phyloP scores from a whole-genome alignment of 2,888 invertebrate species.

The Mechanitis mazaeus region DNA sequence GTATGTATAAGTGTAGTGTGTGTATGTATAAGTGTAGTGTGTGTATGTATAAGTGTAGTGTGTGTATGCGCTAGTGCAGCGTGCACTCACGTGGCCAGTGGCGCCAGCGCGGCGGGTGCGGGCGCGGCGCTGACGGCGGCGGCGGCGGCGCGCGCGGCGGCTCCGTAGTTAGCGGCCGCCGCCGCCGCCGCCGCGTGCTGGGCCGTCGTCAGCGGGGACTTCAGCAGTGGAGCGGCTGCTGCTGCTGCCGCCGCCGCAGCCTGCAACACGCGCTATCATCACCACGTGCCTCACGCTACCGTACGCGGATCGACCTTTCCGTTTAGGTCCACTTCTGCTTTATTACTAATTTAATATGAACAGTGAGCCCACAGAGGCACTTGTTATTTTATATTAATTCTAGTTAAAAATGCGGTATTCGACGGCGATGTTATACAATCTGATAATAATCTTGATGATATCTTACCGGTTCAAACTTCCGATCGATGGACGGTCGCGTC shows the following conservation, averaged over 20 bases:
- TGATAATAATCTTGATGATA: slow-evolving; percentile 22
- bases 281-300: no score
- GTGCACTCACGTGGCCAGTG: slow-evolving; percentile 55
- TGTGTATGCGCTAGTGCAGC: not conserved
- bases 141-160: slow-evolving; percentile 85
- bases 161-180: slow-evolving; percentile 91
- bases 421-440: slow-evolving; percentile 5
- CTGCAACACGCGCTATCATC: slow-evolving; percentile 43
- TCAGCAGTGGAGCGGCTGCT: slow-evolving; percentile 86
- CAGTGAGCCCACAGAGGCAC: slow-evolving; percentile 61
- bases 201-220: slow-evolving; percentile 88
- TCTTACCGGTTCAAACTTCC: slow-evolving; percentile 30
- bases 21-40: no score
- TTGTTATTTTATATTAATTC: slow-evolving; percentile 9
- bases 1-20: no score
- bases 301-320: not conserved
- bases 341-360: slow-evolving; percentile 32
- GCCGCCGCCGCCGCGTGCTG: slow-evolving; percentile 93
- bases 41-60: not conserved
- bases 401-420: slow-evolving; percentile 1
- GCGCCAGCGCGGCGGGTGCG: slow-evolving; percentile 74
- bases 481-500: slow-evolving; percentile 18
- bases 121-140: slow-evolving; percentile 82
- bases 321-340: not conserved
- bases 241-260: slow-evolving; percentile 82